Conservation (phyloP, 1,140 invertebrate species). For the Halotydeus destructor region DNA sequence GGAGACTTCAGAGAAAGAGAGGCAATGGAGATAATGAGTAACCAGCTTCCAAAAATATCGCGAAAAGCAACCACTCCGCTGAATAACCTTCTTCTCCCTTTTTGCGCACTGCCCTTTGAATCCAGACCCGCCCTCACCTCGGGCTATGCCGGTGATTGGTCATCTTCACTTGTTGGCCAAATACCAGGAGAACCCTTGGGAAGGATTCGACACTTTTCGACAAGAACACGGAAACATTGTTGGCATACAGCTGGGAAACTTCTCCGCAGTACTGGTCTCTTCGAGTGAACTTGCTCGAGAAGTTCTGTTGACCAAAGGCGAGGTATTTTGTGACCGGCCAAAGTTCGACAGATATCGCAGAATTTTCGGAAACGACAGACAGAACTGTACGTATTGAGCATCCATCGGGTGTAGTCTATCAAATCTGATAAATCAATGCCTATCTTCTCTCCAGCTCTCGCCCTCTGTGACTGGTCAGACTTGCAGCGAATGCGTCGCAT, state of each 20-base stretch:
- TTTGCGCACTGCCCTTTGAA: too few relatives aligned
- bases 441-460: conserved; percentile 40
- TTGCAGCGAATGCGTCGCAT: conserved; percentile 52
- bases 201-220: conserved; percentile 42
- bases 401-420: not conserved
- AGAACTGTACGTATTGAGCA: conserved; percentile 41
- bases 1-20: too few relatives aligned
- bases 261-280: conserved; percentile 50
- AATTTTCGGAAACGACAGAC: conserved; percentile 39
- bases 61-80: too few relatives aligned
- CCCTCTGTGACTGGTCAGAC: conserved; percentile 63
- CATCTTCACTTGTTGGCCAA: conserved; percentile 11
- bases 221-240: conserved; percentile 52
- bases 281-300: conserved; percentile 47
- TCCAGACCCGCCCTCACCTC: conserved; percentile 28
- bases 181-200: conserved; percentile 35
- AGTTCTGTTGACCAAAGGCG: conserved; percentile 54
- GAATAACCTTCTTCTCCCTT: too few relatives aligned
- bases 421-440: not conserved
- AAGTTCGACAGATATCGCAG: conserved; percentile 46
- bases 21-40: too few relatives aligned
- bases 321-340: conserved; percentile 53
- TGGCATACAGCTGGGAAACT: conserved; percentile 42
- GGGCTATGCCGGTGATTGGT: conserved; percentile 9
- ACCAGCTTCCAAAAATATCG: too few relatives aligned